Evolutionary conservation across 2,113 vertebrate species (phyloP).

Genomic region (Melanerpes aurifrons): DNA sequence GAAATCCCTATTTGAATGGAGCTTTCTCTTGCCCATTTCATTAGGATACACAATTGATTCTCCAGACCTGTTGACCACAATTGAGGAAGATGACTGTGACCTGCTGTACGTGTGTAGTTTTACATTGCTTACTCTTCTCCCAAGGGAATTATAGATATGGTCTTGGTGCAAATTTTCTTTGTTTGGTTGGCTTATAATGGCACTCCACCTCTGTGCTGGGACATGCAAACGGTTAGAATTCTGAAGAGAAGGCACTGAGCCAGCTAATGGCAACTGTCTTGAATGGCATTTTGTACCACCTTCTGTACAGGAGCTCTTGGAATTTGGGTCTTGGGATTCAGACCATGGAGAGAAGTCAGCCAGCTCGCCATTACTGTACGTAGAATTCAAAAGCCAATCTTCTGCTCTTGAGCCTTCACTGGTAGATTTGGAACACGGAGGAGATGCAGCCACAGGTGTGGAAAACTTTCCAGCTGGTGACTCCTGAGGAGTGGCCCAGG

Average conservation of each 20-base stretch:
- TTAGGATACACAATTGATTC: constrained; percentile 72
- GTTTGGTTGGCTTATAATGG: constrained; percentile 83
- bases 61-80: constrained; percentile 72
- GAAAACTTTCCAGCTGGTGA: constrained; percentile 62
- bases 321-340: constrained; percentile 63
- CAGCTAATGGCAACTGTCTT: constrained; percentile 75
- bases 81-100: constrained; percentile 82
- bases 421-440: constrained; percentile 53
- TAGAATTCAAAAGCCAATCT: constrained; percentile 90
- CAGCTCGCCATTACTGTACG: constrained; percentile 91
- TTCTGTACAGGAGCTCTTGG: constrained; percentile 60
- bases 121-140: constrained; percentile 66
- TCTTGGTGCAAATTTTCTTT: constrained; percentile 80
- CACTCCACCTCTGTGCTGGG: constrained; percentile 83
- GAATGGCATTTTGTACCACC: constrained; percentile 61
- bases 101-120: constrained; percentile 77
- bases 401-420: constrained; percentile 73
- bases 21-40: constrained; percentile 69
- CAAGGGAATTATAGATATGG: constrained; percentile 85
- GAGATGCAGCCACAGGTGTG: constrained; percentile 63
- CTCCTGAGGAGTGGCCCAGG: constrained; percentile 60
- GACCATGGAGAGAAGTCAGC: constrained; percentile 81
- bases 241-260: constrained; percentile 87
- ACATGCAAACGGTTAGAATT: constrained; percentile 67
- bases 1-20: constrained; percentile 46